phyloP scores from a whole-genome alignment of 2,797 vertebrate genomes.

The Acrocephalus scirpaceus region DNA sequence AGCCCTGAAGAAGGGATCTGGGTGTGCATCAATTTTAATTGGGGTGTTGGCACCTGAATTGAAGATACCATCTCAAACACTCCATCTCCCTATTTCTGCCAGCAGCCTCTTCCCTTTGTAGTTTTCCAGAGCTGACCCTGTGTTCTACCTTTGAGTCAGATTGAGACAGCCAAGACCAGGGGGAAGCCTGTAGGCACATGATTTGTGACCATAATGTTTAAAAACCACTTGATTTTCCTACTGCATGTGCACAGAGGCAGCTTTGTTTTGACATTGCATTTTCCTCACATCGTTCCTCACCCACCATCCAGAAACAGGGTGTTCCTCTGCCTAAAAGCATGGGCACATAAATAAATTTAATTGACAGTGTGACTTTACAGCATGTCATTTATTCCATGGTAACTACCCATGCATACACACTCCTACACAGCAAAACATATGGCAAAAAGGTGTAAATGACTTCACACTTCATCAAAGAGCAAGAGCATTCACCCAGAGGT shows the following conservation, averaged over 20 bases:
- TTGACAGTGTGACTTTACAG: background rate
- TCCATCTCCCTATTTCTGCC: background rate
- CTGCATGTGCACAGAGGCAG: background rate
- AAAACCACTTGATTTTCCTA: conserved; percentile 3
- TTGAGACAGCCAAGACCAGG: rapidly evolving
- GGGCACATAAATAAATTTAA: background rate
- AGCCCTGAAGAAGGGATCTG: background rate
- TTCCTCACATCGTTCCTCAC: background rate
- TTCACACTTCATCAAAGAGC: background rate
- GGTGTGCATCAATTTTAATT: background rate
- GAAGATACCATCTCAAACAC: background rate
- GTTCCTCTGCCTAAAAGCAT: background rate
- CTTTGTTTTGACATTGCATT: conserved; percentile 29
- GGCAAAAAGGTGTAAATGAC: conserved; percentile 1
- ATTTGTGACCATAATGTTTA: background rate
- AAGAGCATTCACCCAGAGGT: background rate
- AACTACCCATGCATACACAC: background rate
- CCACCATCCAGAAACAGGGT: conserved; percentile 15
- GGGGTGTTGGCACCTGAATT: background rate
- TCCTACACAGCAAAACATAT: background rate
- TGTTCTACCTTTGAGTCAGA: background rate
- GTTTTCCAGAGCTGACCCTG: background rate
- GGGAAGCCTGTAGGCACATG: background rate
- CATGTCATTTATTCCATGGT: conserved; percentile 4
- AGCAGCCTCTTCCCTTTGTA: background rate